Percentiles rank a stretch among this genome's conserved stretches.
These are phyloP conservation scores for Nansenia antarctica DNA, from an alignment of 2,113 vertebrate genomes.

Conservation along the genomic window DNA sequence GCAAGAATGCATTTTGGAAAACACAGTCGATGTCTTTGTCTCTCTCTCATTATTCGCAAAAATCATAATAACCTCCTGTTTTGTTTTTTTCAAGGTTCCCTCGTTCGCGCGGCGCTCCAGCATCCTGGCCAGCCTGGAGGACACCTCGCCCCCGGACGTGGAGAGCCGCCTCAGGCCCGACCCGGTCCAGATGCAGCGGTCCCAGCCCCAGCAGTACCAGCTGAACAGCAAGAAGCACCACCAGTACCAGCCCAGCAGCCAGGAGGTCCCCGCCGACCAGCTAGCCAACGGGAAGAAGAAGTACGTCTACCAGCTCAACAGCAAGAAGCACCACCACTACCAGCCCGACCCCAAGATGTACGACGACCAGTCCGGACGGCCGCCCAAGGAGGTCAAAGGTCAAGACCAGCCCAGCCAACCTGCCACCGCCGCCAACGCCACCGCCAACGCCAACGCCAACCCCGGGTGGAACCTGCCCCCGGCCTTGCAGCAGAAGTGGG, in stretches of 20 bases:
- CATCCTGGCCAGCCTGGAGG: conserved; percentile 87
- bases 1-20: too few relatives aligned
- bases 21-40: neutral
- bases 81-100: conserved; percentile 78
- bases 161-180: conserved; percentile 80
- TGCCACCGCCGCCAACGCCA: conserved; percentile 61
- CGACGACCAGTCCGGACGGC: conserved; percentile 82
- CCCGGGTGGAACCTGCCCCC: conserved; percentile 78
- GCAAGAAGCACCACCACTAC: conserved; percentile 98
- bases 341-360: conserved; percentile 96
- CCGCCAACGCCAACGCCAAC: conserved; percentile 67
- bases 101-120: conserved; percentile 94
- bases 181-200: conserved; percentile 75
- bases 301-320: conserved; percentile 97
- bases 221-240: conserved; percentile 99
- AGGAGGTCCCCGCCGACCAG: conserved; percentile 84
- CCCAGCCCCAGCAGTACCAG: conserved; percentile 92
- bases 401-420: conserved; percentile 74
- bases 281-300: conserved; percentile 85
- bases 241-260: conserved; percentile 92
- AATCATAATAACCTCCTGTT: conserved; percentile 17
- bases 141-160: conserved; percentile 78
- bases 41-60: neutral
- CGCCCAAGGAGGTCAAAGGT: conserved; percentile 85
- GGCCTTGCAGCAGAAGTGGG: conserved; percentile 87